These are phyloP conservation scores for Mythimna ferrago DNA, from an alignment of 2,888 invertebrate species.

Conservation along the genomic window DNA sequence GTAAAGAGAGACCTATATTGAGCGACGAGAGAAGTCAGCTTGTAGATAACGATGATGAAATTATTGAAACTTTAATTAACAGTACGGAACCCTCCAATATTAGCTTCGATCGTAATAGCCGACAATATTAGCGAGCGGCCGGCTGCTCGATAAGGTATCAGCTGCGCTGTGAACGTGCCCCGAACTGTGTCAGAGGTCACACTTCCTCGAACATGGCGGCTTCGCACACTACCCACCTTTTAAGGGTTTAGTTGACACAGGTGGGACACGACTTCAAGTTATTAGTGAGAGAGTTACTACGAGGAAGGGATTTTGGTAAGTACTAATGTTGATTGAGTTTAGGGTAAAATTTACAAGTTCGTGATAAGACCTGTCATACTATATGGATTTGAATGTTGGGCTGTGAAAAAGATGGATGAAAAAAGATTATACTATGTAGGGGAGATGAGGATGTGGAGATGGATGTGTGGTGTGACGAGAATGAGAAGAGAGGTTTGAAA, in stretches of 20 bases:
- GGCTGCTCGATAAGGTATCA: constrained; percentile 47
- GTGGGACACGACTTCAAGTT: constrained; percentile 31
- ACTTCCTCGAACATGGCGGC: constrained; percentile 52
- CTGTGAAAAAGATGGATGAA: no score
- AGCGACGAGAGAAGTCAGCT: not conserved
- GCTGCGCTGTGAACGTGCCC: constrained; percentile 39
- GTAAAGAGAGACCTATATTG: no score
- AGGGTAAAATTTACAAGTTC: no score
- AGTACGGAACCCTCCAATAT: constrained; percentile 26
- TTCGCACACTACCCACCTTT: not conserved
- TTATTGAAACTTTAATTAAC: not conserved
- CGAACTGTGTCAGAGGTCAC: constrained; percentile 47
- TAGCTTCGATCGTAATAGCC: not conserved
- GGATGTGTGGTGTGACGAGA: no score
- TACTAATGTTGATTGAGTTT: not conserved
- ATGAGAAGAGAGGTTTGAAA: no score
- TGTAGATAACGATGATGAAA: not conserved
- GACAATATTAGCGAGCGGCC: constrained; percentile 22
- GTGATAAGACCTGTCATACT: no score
- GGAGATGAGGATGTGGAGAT: no score
- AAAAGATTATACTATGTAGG: no score
- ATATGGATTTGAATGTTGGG: no score
- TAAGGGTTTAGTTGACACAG: constrained; percentile 32
- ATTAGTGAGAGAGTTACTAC: not conserved
- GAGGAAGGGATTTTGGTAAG: not conserved